These are phyloP conservation scores for Nasonia giraulti DNA, from an alignment of 1,140 invertebrate genomes.

Conservation along the genomic window DNA sequence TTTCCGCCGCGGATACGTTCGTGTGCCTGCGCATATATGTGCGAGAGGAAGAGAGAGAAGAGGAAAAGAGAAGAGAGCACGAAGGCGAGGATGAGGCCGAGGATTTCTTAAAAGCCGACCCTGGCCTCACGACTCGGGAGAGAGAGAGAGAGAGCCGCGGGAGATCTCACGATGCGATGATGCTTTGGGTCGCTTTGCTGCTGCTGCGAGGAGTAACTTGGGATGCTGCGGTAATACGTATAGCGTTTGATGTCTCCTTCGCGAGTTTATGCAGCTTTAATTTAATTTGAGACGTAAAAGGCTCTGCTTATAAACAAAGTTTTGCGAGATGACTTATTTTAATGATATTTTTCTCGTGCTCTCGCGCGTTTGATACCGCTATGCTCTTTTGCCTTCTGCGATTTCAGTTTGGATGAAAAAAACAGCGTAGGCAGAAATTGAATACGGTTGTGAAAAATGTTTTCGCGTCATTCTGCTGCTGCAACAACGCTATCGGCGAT, in stretches of 20 bases:
- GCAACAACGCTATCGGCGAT: too few species aligned
- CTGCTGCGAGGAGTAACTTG: not conserved
- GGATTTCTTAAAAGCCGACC: constrained; percentile 13
- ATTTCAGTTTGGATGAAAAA: too few species aligned
- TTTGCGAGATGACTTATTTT: too few species aligned
- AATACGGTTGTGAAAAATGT: not conserved
- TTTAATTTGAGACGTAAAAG: too few species aligned
- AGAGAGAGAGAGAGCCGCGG: constrained; percentile 3
- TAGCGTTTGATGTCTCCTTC: not conserved
- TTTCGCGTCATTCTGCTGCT: too few species aligned
- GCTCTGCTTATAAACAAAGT: not conserved
- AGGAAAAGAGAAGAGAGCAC: not conserved
- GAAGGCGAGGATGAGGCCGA: not conserved
- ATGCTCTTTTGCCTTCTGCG: too few species aligned
- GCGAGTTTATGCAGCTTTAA: not conserved
- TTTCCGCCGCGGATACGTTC: not conserved
- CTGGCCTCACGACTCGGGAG: constrained; percentile 3
- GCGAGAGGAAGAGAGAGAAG: not conserved
- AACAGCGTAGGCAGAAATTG: not conserved
- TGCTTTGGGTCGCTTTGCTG: not conserved
- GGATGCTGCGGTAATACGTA: not conserved
- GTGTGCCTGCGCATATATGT: not conserved
- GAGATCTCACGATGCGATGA: constrained; percentile 11
- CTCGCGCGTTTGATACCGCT: too few species aligned
- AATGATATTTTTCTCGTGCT: too few species aligned